Base-by-base conservation (phyloP, 2,113 vertebrate genomes). In the Chaetodon trifascialis region DNA sequence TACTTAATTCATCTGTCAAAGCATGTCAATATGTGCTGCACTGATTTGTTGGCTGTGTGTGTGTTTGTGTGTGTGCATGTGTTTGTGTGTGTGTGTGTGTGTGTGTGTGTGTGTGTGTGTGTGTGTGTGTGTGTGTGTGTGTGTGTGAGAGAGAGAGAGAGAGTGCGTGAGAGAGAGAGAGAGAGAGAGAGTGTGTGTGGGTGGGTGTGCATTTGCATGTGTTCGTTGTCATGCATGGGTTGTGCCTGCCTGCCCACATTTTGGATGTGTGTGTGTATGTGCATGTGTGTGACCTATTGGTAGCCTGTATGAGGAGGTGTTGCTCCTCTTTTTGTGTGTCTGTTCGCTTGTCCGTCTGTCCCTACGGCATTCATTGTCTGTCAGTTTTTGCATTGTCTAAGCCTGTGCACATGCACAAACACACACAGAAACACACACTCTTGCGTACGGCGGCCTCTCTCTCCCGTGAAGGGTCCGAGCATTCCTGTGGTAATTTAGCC, bases 401-500 rank as follows among this genome's bases (percentile, higher is more conserved):
- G 30, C 78, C 64, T 15, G 14, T 64, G 58, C 68, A 75, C 46
- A 36, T 38, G 14, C 80, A 52, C 71, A 23, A 30, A 58, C 64
- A 23, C 74, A 54, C 52, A 63, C 68, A 51, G 52, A 64, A 23
- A 79, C 49, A 69, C 71, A 51, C 69, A 72, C 58, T 69, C 68
- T 7, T 66, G 60, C 62, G 60, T 94, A 92, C 92, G 86, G 83
- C 89, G 91, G 95, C 93, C 94, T 71, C 47, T 52, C 73, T 94
- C 95, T 96, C 96, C 95, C 96, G 96, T 96, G 95, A 92, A 96
- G 94, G 96, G 95, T 95, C 95, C 95, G 93, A 92, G 93, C 93
- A 94, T 96, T 98, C 94, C 96, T 91, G 95, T 73, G 87, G 96
- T 98, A 97, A 98, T 98, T 99, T 97, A 97, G 96, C 96, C 94